Evolutionary conservation across 2,113 vertebrate genomes (phyloP), one percentile per base, ranked within the genome.

Genomic region (Marmota flaviventris): DNA sequence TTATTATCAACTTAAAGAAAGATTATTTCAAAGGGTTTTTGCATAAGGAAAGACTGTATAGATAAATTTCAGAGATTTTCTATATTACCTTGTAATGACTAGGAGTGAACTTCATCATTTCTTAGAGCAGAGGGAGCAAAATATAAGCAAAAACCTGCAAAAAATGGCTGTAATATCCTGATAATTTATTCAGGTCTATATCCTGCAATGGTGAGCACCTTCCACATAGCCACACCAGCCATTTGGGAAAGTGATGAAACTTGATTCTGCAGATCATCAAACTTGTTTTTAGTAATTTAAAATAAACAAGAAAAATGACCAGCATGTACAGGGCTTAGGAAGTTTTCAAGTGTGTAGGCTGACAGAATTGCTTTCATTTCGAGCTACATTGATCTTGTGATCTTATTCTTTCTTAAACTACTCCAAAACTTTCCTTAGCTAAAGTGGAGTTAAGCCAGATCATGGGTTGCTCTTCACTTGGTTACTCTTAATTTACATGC

Each of bases 1-100:
- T 81, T 93, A 37, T 9, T 65, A 48, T 56, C 90, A 77, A 73
- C 90, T 87, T 92, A 67, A 92, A 63, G 61, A 63, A 63, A 63
- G 25, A 63, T 63, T 63, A 63, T 27, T 63, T 63, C 24, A 63
- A 63, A 63, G 9, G 61, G 18, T 20, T 22, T 58, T 58, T 58
- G 56, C 56, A 58, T 58, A 17, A 90, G 56, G 85, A 75, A 85
- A 45, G 7, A 42, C 45, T 67, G 3, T 22, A 17, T 32, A 45
- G 25, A 79, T 94, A 53, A 56, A 87, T 79, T 92, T 63, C 20
- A 92, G 4, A 90, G 29, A 14, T 87, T 92, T 45, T 8, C 11
- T 86, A 24, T 76, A 89, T 95, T 11, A 93, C 11, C 7, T 69
- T 69, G 45, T 70, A 94, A 48, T 13, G 9, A 32, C 34, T 61